These are phyloP conservation scores for Acrocyrtus sp. DNA, from an alignment of 2,888 invertebrate genomes.

Conservation along the genomic window DNA sequence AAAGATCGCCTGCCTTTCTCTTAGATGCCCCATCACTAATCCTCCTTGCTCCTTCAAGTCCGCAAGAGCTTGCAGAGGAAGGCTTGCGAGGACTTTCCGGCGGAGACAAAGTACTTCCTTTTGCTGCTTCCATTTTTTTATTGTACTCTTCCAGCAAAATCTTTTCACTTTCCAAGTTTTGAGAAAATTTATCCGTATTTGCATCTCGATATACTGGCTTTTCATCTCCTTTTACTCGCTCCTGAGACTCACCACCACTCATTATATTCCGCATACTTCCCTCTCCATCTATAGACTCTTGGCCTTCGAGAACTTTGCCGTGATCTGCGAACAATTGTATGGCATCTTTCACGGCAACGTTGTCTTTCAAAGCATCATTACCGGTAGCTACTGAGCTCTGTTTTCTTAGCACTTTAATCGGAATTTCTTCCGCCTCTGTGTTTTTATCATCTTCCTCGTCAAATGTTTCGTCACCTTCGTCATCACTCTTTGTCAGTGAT, in stretches of 20 bases:
- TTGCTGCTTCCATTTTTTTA: neutral
- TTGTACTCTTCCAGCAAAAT: neutral
- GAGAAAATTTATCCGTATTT: slow-evolving; percentile 23
- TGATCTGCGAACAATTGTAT: no score
- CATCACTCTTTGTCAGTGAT: no score
- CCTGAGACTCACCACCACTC: no score
- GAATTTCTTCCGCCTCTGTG: no score
- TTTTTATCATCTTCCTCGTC: no score
- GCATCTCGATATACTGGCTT: slow-evolving; percentile 21
- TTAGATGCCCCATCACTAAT: neutral
- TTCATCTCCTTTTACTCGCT: neutral
- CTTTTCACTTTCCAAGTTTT: slow-evolving; percentile 19
- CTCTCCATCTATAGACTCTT: neutral
- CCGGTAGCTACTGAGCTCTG: no score
- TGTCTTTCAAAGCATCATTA: no score
- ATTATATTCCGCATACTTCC: no score
- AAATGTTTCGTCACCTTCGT: neutral
- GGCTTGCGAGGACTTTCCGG: slow-evolving; percentile 1
- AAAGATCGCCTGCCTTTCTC: no score
- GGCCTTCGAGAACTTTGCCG: no score
- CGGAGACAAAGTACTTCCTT: neutral
- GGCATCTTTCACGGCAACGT: no score
- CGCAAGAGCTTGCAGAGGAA: neutral
- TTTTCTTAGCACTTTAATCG: no score
- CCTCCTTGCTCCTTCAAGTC: neutral